Evolutionary conservation across 2,888 invertebrate species (phyloP).

Genomic region (Argyresthia albistria): DNA sequence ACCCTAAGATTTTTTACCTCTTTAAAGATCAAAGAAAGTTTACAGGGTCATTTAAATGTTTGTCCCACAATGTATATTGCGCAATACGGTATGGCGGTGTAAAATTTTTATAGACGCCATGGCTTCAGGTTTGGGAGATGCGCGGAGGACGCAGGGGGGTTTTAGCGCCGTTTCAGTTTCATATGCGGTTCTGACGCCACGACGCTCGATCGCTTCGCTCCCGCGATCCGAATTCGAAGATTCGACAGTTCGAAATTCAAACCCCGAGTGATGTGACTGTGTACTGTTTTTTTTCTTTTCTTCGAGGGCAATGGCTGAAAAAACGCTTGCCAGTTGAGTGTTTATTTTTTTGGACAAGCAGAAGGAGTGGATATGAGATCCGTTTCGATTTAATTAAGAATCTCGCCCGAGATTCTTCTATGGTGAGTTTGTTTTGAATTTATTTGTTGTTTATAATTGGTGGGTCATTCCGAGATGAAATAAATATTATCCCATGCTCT

Average conservation of each 20-base stretch:
- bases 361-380: background rate
- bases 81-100: constrained; percentile 42
- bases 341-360: background rate
- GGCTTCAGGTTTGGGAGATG: background rate
- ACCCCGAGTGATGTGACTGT: constrained; percentile 2
- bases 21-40: constrained; percentile 1
- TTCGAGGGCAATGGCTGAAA: background rate
- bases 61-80: constrained; percentile 38
- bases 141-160: background rate
- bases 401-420: constrained; percentile 1
- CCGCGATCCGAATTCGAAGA: constrained; percentile 6
- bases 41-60: background rate
- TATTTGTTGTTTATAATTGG: too few relatives aligned
- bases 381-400: background rate
- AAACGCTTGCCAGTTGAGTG: background rate
- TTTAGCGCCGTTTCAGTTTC: constrained; percentile 9
- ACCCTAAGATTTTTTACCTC: background rate
- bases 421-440: background rate
- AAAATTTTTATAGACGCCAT: constrained; percentile 45
- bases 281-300: background rate
- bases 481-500: too few relatives aligned
- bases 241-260: constrained; percentile 1
- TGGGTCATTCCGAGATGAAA: too few relatives aligned
- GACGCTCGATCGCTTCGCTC: constrained; percentile 19
- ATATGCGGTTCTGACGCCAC: constrained; percentile 35